These are phyloP conservation scores for Lasioglossum pauxillum DNA, from an alignment of 2,888 invertebrate species.

Conservation along the genomic window DNA sequence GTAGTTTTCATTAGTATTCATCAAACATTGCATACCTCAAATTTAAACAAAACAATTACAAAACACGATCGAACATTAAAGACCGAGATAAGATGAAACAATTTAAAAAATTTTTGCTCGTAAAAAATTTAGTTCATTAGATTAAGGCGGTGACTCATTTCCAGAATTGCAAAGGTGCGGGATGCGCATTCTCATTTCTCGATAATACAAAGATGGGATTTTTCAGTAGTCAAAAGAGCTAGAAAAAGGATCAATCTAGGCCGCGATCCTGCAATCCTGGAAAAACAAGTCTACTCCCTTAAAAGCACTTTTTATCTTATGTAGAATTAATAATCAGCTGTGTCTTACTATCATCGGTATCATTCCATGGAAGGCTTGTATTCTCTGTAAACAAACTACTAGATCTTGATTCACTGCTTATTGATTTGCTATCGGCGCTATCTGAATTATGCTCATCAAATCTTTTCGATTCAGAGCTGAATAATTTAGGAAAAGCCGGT, in stretches of 20 bases:
- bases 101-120: neutral
- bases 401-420: constrained; percentile 76
- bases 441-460: constrained; percentile 70
- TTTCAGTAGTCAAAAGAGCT: no score
- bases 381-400: constrained; percentile 79
- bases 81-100: neutral
- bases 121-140: neutral
- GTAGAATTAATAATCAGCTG: constrained; percentile 2
- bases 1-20: constrained; percentile 63
- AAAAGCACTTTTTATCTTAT: neutral
- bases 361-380: constrained; percentile 80
- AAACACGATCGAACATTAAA: neutral
- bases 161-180: no score
- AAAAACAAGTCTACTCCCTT: no score
- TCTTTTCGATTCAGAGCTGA: constrained; percentile 61
- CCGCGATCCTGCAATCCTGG: no score
- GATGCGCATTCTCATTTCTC: no score
- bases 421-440: constrained; percentile 78
- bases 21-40: constrained; percentile 64
- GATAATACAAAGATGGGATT: no score
- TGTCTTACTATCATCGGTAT: constrained; percentile 75
- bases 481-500: constrained; percentile 84
- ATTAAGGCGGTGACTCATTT: neutral
- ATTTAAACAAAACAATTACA: constrained; percentile 4
- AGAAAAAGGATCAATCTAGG: no score